Evolutionary conservation across 2,888 invertebrate genomes (phyloP).

Genomic region (Ophioninae sp.): DNA sequence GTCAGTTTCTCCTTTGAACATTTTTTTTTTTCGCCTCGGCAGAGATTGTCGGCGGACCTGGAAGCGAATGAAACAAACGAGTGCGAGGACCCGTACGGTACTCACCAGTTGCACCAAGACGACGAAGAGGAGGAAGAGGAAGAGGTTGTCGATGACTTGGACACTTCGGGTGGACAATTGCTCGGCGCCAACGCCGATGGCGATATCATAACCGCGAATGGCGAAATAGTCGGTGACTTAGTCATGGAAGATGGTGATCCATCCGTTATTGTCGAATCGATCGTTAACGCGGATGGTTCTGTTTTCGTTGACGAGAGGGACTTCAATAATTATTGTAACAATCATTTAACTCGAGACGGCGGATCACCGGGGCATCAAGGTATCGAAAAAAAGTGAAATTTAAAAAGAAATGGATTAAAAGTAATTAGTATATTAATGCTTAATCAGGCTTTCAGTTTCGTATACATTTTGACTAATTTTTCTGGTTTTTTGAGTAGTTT

Average conservation of each 20-base stretch:
- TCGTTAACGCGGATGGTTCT: slow-evolving; percentile 77
- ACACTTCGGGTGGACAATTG: slow-evolving; percentile 71
- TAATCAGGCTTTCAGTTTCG: background rate
- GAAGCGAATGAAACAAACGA: slow-evolving; percentile 76
- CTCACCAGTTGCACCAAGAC: slow-evolving; percentile 74
- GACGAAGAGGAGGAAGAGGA: slow-evolving; percentile 67
- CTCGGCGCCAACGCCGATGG: slow-evolving; percentile 70
- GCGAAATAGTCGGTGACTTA: slow-evolving; percentile 77
- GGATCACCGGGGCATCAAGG: slow-evolving; percentile 72
- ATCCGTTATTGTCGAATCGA: slow-evolving; percentile 78
- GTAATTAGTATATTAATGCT: too few relatives aligned
- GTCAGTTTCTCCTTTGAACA: background rate
- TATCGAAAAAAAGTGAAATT: slow-evolving; percentile 47
- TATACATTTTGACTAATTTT: background rate
- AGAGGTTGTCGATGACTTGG: slow-evolving; percentile 73
- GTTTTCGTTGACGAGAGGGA: slow-evolving; percentile 78
- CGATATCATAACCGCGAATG: slow-evolving; percentile 74
- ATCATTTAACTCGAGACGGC: slow-evolving; percentile 71
- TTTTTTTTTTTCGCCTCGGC: background rate
- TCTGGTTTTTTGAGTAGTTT: slow-evolving; percentile 61
- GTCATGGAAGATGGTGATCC: slow-evolving; percentile 78
- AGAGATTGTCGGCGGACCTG: slow-evolving; percentile 74
- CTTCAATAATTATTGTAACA: slow-evolving; percentile 75
- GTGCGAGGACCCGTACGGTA: slow-evolving; percentile 75
- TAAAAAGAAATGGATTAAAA: too few relatives aligned